These are phyloP conservation scores for Trinorchestia longiramus DNA, from an alignment of 1,140 invertebrate genomes.

Conservation along the genomic window DNA sequence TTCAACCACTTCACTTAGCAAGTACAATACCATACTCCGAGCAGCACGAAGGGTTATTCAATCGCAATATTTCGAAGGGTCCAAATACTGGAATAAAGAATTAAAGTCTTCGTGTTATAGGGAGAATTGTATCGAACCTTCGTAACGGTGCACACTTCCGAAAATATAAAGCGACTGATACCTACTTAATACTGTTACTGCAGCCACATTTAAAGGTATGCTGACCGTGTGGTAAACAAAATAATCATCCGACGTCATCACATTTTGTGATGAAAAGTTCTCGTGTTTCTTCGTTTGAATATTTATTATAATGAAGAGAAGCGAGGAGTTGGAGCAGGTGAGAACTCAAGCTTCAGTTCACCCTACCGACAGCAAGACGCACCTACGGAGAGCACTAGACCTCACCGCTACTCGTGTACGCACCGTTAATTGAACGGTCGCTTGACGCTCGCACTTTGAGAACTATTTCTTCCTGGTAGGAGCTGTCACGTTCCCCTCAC, in stretches of 20 bases:
- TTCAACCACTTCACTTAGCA: not conserved
- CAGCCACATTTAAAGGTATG: too few species aligned
- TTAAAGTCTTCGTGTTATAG: too few species aligned
- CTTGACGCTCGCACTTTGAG: not conserved
- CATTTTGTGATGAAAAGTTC: not conserved
- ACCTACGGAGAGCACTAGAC: not conserved
- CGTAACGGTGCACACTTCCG: too few species aligned
- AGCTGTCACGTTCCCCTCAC: not conserved
- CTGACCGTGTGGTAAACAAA: too few species aligned
- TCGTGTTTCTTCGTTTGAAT: too few species aligned
- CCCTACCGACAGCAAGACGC: too few species aligned
- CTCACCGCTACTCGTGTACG: not conserved
- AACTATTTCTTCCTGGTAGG: not conserved
- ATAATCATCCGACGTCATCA: not conserved
- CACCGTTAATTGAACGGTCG: not conserved
- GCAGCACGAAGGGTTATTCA: not conserved
- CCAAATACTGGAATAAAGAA: not conserved
- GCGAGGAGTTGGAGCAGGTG: not conserved
- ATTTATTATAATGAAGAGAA: not conserved
- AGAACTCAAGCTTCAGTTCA: not conserved
- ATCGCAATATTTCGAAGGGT: not conserved
- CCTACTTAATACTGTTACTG: too few species aligned
- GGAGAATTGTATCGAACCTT: too few species aligned
- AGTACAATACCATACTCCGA: not conserved
- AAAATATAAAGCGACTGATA: too few species aligned